Conservation (phyloP, 2,113 vertebrate genomes). For the Platysternon megacephalum region DNA sequence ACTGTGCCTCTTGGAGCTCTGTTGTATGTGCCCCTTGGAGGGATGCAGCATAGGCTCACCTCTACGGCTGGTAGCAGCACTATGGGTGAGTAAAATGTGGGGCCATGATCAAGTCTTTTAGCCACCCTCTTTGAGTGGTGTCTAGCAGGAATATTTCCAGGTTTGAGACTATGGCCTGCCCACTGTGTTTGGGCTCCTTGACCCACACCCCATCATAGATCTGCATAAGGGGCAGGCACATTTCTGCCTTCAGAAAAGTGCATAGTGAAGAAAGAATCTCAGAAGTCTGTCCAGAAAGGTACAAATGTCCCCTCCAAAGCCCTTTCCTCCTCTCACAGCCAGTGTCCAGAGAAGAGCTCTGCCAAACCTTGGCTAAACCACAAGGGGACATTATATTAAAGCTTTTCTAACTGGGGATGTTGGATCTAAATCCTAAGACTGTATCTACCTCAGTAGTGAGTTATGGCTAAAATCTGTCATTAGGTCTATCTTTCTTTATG, state of each 20-base stretch:
- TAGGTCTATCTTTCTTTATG: rapidly evolving
- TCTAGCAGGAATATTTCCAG: background rate
- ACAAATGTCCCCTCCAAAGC: background rate
- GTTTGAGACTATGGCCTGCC: background rate
- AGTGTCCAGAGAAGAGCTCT: background rate
- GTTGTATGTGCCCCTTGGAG: background rate
- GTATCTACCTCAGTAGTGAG: background rate
- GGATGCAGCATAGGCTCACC: background rate
- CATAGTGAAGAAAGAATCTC: background rate
- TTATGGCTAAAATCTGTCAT: background rate
- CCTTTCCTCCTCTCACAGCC: background rate
- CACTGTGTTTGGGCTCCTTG: background rate
- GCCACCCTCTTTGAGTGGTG: background rate
- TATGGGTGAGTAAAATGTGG: background rate
- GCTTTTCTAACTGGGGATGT: background rate
- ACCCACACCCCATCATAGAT: rapidly evolving
- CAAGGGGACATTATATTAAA: background rate
- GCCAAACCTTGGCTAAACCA: background rate
- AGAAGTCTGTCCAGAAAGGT: background rate
- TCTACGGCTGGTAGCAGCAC: background rate
- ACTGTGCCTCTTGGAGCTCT: background rate
- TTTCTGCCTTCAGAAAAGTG: background rate
- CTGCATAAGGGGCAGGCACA: background rate
- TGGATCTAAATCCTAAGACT: background rate
- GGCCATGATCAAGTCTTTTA: rapidly evolving